phyloP scores from a whole-genome alignment of 2,888 invertebrate species.

The Trichopria drosophilae region DNA sequence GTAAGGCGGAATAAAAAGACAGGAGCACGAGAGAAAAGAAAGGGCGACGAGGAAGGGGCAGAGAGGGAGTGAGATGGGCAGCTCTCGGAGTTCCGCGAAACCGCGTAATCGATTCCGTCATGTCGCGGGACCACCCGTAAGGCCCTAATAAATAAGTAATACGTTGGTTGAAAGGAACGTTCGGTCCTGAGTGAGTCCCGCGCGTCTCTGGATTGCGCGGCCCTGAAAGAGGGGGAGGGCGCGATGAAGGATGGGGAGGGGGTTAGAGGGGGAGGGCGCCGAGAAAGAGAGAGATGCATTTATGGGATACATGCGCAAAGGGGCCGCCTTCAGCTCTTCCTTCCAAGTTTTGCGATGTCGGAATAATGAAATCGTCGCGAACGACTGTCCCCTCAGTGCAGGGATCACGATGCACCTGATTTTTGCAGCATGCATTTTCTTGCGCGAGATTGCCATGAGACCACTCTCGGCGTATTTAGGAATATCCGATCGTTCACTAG shows the following conservation, averaged over 20 bases:
- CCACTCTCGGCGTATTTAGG: too few relatives aligned
- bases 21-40: conserved; percentile 15
- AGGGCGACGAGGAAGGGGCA: conserved; percentile 23
- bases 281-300: conserved; percentile 21
- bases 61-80: conserved; percentile 30
- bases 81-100: conserved; percentile 53
- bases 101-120: conserved; percentile 59
- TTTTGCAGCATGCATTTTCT: too few relatives aligned
- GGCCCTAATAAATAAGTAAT: conserved; percentile 59
- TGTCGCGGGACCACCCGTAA: conserved; percentile 59
- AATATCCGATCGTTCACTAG: too few relatives aligned
- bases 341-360: conserved; percentile 24
- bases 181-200: conserved; percentile 25
- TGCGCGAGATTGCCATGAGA: too few relatives aligned
- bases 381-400: conserved; percentile 16
- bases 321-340: neutral
- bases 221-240: conserved; percentile 14
- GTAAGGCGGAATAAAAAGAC: conserved; percentile 22
- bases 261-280: neutral
- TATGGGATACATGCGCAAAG: conserved; percentile 8
- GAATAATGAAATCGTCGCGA: conserved; percentile 30
- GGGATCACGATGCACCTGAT: neutral
- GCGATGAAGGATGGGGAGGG: conserved; percentile 8
- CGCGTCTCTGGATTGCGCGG: conserved; percentile 13
- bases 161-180: conserved; percentile 52